Percentiles rank a stretch among this genome's conserved stretches.
Evolutionary conservation across 2,113 vertebrate species (phyloP).

Genomic region (Lutjanus erythropterus): DNA sequence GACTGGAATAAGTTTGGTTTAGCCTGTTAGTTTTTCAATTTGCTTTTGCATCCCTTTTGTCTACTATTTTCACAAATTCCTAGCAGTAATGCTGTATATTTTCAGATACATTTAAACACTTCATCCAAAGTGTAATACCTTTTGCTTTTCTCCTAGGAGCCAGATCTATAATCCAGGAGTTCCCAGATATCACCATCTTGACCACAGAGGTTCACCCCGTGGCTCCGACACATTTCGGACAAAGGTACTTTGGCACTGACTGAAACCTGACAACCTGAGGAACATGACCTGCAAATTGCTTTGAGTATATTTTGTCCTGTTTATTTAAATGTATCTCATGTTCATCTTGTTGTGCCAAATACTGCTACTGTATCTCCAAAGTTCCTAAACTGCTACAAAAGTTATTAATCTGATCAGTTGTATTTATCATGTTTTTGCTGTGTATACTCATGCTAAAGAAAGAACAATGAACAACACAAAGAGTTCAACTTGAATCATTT

Average conservation of each 20-base stretch:
- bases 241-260: conserved; percentile 98
- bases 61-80: neutral
- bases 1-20: too few species aligned
- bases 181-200: conserved; percentile 97
- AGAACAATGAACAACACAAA: conserved; percentile 33
- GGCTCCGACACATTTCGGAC: conserved; percentile 96
- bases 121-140: neutral
- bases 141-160: conserved; percentile 85
- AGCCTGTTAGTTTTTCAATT: too few species aligned
- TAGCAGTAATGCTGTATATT: neutral
- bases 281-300: conserved; percentile 46
- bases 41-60: too few species aligned
- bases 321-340: conserved; percentile 53
- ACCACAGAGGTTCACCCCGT: conserved; percentile 97
- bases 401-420: neutral
- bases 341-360: conserved; percentile 72
- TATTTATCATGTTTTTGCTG: conserved; percentile 65
- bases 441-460: conserved; percentile 26
- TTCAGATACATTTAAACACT: neutral
- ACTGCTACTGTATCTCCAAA: conserved; percentile 37
- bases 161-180: conserved; percentile 97
- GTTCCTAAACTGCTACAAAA: conserved; percentile 34
- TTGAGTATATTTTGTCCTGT: conserved; percentile 43
- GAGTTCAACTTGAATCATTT: conserved; percentile 65
- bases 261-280: conserved; percentile 78